Evolutionary conservation across 2,113 vertebrate species (phyloP).

Genomic region (Albula goreensis): DNA sequence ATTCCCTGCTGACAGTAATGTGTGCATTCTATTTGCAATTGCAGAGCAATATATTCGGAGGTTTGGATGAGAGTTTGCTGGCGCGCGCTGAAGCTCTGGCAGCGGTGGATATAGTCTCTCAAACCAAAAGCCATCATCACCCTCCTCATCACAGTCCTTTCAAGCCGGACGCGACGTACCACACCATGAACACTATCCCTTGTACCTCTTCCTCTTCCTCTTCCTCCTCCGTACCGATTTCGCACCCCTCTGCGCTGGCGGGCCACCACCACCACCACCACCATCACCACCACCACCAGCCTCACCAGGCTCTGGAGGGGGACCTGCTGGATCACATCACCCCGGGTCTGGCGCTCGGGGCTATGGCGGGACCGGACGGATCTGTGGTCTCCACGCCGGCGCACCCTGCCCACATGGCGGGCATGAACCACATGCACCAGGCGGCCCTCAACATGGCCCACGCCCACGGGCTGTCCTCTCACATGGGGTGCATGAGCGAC

Average conservation of each 20-base stretch:
- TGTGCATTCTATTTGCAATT: conserved; percentile 99
- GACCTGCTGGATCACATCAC: conserved; percentile 97
- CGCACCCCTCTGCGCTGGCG: conserved; percentile 88
- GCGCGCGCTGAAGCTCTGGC: conserved; percentile 99
- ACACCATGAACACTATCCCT: conserved; percentile 97
- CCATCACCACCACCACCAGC: conserved; percentile 93
- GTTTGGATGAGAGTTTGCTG: conserved; percentile 99
- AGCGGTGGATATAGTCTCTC: conserved; percentile 98
- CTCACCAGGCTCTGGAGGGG: conserved; percentile 93
- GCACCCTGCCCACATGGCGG: conserved; percentile 92
- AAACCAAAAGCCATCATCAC: conserved; percentile 95
- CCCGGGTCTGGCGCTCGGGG: conserved; percentile 90
- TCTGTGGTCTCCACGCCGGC: conserved; percentile 91
- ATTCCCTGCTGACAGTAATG: conserved; percentile 94
- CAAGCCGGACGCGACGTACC: conserved; percentile 98
- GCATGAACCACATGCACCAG: conserved; percentile 98
- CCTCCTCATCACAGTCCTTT: conserved; percentile 97
- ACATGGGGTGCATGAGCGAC: conserved; percentile 97
- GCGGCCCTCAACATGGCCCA: conserved; percentile 97
- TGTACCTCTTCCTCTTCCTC: conserved; percentile 93
- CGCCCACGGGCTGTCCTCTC: conserved; percentile 88
- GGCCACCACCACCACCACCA: conserved; percentile 88
- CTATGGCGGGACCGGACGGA: conserved; percentile 91
- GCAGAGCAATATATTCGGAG: conserved; percentile 99
- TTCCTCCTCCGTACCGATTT: conserved; percentile 89